Conservation (phyloP, 2,797 vertebrate species). For the Sebastes vulpes region DNA sequence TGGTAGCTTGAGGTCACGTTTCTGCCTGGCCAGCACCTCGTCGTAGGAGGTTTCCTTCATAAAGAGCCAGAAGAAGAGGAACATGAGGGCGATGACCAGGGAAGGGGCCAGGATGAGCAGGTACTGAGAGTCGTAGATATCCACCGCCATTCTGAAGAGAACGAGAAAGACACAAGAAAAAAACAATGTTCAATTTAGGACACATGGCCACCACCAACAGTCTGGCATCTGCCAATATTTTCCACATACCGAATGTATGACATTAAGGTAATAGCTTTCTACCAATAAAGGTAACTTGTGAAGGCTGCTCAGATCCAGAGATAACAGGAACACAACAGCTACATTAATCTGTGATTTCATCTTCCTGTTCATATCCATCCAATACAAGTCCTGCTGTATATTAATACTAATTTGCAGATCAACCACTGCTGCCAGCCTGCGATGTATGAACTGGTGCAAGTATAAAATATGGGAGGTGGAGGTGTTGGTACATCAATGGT, state of each 20-base stretch:
- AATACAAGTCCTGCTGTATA: not conserved
- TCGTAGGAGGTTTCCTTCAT: conserved; percentile 99
- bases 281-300: not conserved
- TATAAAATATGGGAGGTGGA: not conserved
- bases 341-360: not conserved
- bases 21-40: conserved; percentile 95
- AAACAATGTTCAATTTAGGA: not conserved
- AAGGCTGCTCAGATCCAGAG: not conserved
- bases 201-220: not conserved
- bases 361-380: not conserved
- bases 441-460: conserved; percentile 4
- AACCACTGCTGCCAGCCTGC: not conserved
- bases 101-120: conserved; percentile 95
- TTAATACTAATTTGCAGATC: conserved; percentile 3
- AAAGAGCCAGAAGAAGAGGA: conserved; percentile 99
- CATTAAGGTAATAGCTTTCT: not conserved
- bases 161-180: conserved; percentile 1
- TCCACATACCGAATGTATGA: not conserved
- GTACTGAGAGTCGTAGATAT: conserved; percentile 97
- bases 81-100: conserved; percentile 95
- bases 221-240: not conserved
- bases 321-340: not conserved
- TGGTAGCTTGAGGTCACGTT: conserved; percentile 91
- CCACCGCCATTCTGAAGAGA: conserved; percentile 90
- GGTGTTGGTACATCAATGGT: conserved; percentile 26